These are phyloP conservation scores for Notothenia rossii DNA, from an alignment of 2,113 vertebrate genomes.

Conservation along the genomic window DNA sequence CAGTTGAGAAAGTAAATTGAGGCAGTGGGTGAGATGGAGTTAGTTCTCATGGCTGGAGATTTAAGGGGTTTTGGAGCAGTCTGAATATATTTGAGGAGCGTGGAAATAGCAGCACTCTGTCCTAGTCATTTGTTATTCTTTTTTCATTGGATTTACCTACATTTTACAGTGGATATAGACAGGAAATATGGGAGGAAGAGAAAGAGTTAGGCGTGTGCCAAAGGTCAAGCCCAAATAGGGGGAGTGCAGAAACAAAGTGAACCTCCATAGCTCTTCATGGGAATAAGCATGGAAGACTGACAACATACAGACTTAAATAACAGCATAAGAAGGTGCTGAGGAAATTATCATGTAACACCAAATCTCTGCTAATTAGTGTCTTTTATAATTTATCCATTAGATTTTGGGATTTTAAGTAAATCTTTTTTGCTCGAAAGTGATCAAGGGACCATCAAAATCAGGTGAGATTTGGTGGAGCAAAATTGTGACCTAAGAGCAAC, in stretches of 20 bases:
- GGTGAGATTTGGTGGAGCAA: too few relatives aligned
- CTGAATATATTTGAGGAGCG: background rate
- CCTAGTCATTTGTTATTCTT: conserved; percentile 25
- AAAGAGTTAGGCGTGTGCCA: background rate
- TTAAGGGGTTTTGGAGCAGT: conserved; percentile 38
- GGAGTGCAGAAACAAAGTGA: conserved; percentile 5
- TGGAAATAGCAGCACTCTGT: background rate
- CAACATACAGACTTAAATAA: too few relatives aligned
- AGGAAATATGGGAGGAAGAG: conserved; percentile 3
- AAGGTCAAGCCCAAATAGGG: conserved; percentile 29
- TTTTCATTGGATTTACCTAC: conserved; percentile 3
- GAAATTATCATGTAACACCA: background rate
- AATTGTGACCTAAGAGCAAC: too few relatives aligned
- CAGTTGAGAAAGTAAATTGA: conserved; percentile 36
- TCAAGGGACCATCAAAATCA: too few relatives aligned
- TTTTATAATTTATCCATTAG: too few relatives aligned
- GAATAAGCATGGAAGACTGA: background rate
- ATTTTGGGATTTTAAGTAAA: too few relatives aligned
- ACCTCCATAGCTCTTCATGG: conserved; percentile 1
- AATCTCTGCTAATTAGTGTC: too few relatives aligned
- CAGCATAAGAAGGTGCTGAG: too few relatives aligned
- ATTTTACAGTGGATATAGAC: conserved; percentile 21
- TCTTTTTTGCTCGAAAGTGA: too few relatives aligned
- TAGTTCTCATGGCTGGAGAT: conserved; percentile 42
- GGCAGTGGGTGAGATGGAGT: background rate